These are phyloP conservation scores for Meteorus cinctellus DNA, from an alignment of 2,888 invertebrate species.

Conservation along the genomic window DNA sequence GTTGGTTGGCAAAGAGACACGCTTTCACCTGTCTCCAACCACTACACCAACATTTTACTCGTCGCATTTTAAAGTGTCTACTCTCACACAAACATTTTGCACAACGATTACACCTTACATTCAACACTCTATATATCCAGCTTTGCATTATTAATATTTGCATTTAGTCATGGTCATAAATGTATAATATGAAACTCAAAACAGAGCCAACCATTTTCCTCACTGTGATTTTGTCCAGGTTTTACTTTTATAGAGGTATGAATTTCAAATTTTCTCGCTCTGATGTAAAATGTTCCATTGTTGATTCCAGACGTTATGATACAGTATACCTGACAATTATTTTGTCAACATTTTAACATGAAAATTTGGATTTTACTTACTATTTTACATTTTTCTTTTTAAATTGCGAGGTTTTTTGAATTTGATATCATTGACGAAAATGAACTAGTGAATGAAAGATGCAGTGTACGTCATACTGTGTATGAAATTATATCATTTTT, in stretches of 20 bases:
- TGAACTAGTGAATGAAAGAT: no score
- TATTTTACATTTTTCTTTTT: neutral
- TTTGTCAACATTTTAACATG: neutral
- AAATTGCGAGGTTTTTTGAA: no score
- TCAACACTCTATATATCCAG: neutral
- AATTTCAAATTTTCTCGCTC: neutral
- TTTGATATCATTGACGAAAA: no score
- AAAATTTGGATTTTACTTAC: neutral
- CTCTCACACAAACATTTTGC: conserved; percentile 1
- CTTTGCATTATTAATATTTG: conserved; percentile 7
- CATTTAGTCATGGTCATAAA: conserved; percentile 7
- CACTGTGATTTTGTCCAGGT: neutral
- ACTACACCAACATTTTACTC: neutral
- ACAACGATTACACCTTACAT: neutral
- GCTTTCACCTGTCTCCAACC: neutral
- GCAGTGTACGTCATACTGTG: no score
- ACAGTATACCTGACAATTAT: neutral
- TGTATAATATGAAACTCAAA: neutral
- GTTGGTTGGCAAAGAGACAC: neutral
- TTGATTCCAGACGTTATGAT: neutral
- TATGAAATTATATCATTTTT: no score
- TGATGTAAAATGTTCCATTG: neutral
- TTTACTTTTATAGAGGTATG: neutral
- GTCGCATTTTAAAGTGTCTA: neutral
- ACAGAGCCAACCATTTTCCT: neutral